Evolutionary conservation across 53 echinoderm and acorn worm species (phyloP).

Genomic region (Zoroaster sp.): DNA sequence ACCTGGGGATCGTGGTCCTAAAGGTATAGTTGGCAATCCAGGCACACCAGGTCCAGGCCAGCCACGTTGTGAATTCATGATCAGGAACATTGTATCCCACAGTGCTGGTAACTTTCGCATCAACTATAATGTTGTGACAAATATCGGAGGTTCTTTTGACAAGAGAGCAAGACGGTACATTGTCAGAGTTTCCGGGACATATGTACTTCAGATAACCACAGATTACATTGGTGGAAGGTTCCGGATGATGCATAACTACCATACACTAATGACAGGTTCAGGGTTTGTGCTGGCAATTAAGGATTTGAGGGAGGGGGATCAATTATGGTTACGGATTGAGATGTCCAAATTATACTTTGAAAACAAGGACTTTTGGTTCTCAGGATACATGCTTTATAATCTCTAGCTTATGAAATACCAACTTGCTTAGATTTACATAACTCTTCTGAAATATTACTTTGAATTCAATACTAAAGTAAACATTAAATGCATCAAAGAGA

Average conservation of each 20-base stretch:
- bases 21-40: background rate
- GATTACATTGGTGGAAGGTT: conserved; percentile 36
- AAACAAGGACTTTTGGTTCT: conserved; percentile 36
- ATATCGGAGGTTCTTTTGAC: conserved; percentile 30
- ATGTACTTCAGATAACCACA: conserved; percentile 21
- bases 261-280: conserved; percentile 1
- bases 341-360: conserved; percentile 14
- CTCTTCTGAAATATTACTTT: too few relatives aligned
- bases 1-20: background rate
- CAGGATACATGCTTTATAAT: conserved; percentile 44
- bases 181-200: conserved; percentile 8
- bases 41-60: conserved; percentile 35
- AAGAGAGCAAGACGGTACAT: background rate
- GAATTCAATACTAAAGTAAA: too few relatives aligned
- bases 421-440: too few relatives aligned
- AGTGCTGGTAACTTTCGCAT: conserved; percentile 19
- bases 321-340: conserved; percentile 31
- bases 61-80: conserved; percentile 16
- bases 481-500: too few relatives aligned
- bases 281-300: conserved; percentile 33
- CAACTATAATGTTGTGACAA: conserved; percentile 7
- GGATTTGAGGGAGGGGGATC: conserved; percentile 21
- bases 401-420: background rate
- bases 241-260: conserved; percentile 20
- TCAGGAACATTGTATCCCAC: conserved; percentile 5